Evolutionary conservation across 2,888 invertebrate genomes (phyloP).

Genomic region (Dryomyza anilis): DNA sequence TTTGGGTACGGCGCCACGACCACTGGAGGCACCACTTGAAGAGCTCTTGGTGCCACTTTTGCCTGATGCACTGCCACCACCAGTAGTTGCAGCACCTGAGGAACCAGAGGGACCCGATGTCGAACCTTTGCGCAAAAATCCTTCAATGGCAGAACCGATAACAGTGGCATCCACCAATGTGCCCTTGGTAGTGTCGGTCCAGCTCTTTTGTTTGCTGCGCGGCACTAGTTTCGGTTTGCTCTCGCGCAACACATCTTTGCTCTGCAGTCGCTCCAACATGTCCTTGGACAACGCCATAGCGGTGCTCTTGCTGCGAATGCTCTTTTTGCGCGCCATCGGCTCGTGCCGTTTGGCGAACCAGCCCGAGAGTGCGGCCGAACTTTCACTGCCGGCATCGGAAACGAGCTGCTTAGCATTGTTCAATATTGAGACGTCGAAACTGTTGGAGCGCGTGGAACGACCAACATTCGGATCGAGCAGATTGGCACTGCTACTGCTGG

Average conservation of each 20-base stretch:
- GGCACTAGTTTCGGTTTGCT: slow-evolving; percentile 58
- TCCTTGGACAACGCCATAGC: slow-evolving; percentile 65
- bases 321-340: slow-evolving; percentile 72
- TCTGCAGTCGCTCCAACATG: slow-evolving; percentile 65
- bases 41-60: slow-evolving; percentile 22
- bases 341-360: slow-evolving; percentile 82
- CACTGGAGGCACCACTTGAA: slow-evolving; percentile 30
- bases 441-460: slow-evolving; percentile 76
- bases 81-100: too few species aligned
- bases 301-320: slow-evolving; percentile 63
- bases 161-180: slow-evolving; percentile 81
- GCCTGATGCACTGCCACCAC: slow-evolving; percentile 19
- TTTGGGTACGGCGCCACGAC: slow-evolving; percentile 62
- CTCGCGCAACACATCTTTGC: slow-evolving; percentile 61
- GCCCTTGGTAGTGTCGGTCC: slow-evolving; percentile 62
- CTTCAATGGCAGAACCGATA: slow-evolving; percentile 83
- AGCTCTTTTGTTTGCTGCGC: slow-evolving; percentile 56
- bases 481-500: slow-evolving; percentile 44
- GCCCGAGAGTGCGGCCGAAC: slow-evolving; percentile 67
- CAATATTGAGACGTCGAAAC: slow-evolving; percentile 80
- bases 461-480: slow-evolving; percentile 59
- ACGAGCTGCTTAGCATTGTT: slow-evolving; percentile 62
- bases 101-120: slow-evolving; percentile 51
- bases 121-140: slow-evolving; percentile 70
- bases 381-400: slow-evolving; percentile 60